Evolutionary conservation across 2,113 vertebrate genomes (phyloP), one percentile per base, ranked within the genome.

Genomic region (Scalopus aquaticus): DNA sequence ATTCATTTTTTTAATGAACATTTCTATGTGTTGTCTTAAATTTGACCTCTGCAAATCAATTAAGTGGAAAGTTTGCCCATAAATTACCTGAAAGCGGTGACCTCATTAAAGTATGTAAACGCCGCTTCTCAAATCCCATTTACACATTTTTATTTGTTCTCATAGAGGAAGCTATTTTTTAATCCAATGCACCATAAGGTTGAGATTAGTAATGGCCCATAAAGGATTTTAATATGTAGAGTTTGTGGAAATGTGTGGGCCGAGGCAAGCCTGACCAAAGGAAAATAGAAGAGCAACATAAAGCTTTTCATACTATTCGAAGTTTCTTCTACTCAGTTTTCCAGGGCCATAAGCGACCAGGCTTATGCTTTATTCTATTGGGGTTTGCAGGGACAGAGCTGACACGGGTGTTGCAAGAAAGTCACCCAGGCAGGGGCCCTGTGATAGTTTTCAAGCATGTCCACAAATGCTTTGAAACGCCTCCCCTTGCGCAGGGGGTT

Each of bases 1-100:
- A 85, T 81, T 77, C 77, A 79, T 83, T 82, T 82, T 93, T 92
- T 89, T 49, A 88, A 92, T 90, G 39, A 94, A 77, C 19, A 46
- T 86, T 94, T 92, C 74, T 73, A 70, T 89, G 46, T 65, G 54
- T 86, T 88, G 85, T 54, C 80, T 92, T 95, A 51, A 89, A 86
- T 94, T 72, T 69, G 69, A 46, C 28, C 39, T 94, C 80, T 51
- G 64, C 60, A 72, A 86, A 73, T 86, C 58, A 86, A 72, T 90
- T 88, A 88, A 62, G 46, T 19, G 17, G 22, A 88, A 91, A 87
- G 62, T 90, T 78, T 90, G 79, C 39, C 49, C 24, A 72, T 37
- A 65, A 88, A 85, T 16, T 91, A 35, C 67, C 84, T 87, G 26
- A 60, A 93, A 91, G 73, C 88, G 78, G 19, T 95, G 87, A 72